Conservation (phyloP, 2,888 invertebrate species). For the Nomada fucata region DNA sequence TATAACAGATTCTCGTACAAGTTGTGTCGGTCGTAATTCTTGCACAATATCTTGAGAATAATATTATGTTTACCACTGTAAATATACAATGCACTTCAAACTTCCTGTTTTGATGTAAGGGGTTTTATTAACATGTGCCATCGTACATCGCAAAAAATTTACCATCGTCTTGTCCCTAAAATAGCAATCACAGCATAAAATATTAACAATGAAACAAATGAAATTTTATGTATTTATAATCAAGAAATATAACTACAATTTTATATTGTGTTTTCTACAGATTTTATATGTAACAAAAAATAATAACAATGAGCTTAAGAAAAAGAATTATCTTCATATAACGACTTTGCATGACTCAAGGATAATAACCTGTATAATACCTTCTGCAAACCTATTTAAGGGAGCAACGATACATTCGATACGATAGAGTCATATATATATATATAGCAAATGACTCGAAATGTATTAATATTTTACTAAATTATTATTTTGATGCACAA, state of each 20-base stretch:
- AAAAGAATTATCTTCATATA: constrained; percentile 25
- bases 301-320: constrained; percentile 53
- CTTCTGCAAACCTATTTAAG: constrained; percentile 13
- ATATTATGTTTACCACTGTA: constrained; percentile 51
- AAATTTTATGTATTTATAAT: constrained; percentile 7
- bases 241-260: constrained; percentile 12
- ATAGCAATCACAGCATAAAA: constrained; percentile 21
- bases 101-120: constrained; percentile 54
- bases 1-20: constrained; percentile 84
- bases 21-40: constrained; percentile 85
- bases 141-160: constrained; percentile 34
- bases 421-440: not conserved
- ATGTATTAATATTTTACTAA: constrained; percentile 26
- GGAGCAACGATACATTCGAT: constrained; percentile 14
- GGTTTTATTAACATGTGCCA: constrained; percentile 49
- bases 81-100: constrained; percentile 66
- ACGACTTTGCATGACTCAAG: constrained; percentile 13
- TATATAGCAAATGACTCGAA: constrained; percentile 19
- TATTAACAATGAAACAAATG: constrained; percentile 14
- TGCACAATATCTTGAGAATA: constrained; percentile 84
- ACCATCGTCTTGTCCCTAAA: constrained; percentile 14
- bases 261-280: constrained; percentile 25
- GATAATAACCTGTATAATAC: constrained; percentile 23
- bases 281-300: constrained; percentile 22
- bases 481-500: constrained; percentile 47